Base-by-base conservation (phyloP, 1,140 invertebrate species). In the Anagrus nilaparvatae region DNA sequence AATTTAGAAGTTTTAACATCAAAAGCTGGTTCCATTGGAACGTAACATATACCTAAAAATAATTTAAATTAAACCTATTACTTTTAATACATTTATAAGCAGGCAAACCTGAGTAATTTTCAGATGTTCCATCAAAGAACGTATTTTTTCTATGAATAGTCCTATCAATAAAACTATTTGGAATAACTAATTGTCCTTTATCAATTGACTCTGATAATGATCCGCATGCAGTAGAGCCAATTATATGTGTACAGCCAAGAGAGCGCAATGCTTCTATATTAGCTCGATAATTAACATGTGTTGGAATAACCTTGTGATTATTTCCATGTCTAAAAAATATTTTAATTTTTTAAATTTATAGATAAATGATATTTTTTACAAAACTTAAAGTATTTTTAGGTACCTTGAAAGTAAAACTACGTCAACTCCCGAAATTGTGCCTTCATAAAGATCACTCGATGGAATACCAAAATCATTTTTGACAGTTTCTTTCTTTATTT, bases 91-190 rank as follows among this genome's bases (percentile, higher is more conserved):
- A 31, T 21, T 34, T 40, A 44, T 49, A 44, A 12, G 28, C 16
- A 18, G 50, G 51, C n/a, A 40, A 50, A 21, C 67, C 64, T 10
- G 70, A 64, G 29, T 75, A 74, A 8, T 64, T 55, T 2, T 53
- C 35, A 18, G 72, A 63, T 40, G 62, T 65, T 2, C 84, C 84
- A 76, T 97, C 94, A 67, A 82, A 96, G 60, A 98, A 95, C 4
- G 93, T 97, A 54, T 81, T 78, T 13, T 72, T 65, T 31, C 96
- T 55, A 9, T 52, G 45, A 16, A 52, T 40, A 21, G 69, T 81
- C 72, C 86, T 82, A 64, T 98, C 95, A 57, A 99, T 91, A 53
- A 97, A 97, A 55, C 87, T 87, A 60, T 97, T 87, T 3, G 93
- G 67, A 34, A 99, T 67, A 9, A 97, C 86, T 33, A 99, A 72